Percentiles rank a stretch among this genome's conserved stretches.
Conservation (phyloP, 2,797 vertebrate species). For the Chaetophractus vellerosus region DNA sequence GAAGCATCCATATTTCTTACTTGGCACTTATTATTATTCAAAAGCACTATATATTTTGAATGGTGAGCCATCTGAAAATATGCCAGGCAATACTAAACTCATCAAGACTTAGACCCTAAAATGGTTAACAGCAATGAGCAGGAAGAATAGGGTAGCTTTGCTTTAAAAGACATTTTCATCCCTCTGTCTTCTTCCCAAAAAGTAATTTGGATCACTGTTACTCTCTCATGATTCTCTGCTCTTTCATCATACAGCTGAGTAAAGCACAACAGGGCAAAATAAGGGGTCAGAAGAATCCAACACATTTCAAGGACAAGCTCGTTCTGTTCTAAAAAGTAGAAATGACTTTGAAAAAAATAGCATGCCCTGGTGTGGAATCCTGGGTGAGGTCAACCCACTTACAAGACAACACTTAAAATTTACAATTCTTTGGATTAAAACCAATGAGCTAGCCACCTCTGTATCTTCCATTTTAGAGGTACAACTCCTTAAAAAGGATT, state of each 20-base stretch:
- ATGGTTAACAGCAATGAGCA: background rate
- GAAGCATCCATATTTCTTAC: background rate
- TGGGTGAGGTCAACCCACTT: background rate
- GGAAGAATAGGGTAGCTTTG: background rate
- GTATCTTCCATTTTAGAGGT: background rate
- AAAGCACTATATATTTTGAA: constrained; percentile 11
- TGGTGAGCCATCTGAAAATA: constrained; percentile 33
- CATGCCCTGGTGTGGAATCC: background rate
- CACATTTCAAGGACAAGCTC: constrained; percentile 18
- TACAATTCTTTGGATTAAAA: background rate
- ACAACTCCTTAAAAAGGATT: background rate
- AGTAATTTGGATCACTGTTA: background rate
- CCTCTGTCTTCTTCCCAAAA: constrained; percentile 18
- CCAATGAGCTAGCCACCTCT: background rate
- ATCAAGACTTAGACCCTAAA: constrained; percentile 51
- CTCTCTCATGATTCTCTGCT: background rate
- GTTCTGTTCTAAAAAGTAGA: background rate
- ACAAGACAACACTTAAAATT: background rate
- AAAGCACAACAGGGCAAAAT: background rate
- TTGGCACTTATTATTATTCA: constrained; percentile 47
- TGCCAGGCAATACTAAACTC: constrained; percentile 64
- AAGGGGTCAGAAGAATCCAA: background rate
- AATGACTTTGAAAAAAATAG: background rate
- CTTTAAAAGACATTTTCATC: constrained; percentile 18
- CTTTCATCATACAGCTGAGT: background rate